phyloP scores from a whole-genome alignment of 2,888 invertebrate species.

The Drosophila sordidula region DNA sequence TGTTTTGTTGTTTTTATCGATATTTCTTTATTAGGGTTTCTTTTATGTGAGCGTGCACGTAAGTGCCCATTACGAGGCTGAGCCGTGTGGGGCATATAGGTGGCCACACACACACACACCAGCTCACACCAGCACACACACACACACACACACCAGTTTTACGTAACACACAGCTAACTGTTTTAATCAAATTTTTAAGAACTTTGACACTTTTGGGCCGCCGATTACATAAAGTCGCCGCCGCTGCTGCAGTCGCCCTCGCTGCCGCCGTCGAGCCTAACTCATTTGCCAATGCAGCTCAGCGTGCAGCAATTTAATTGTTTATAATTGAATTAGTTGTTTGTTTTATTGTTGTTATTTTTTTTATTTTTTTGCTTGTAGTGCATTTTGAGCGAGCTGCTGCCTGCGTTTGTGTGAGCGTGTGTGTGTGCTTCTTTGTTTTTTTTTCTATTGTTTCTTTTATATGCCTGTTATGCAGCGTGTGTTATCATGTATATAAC shows the following conservation, averaged over 20 bases:
- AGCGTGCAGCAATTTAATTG: constrained; percentile 46
- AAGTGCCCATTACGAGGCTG: constrained; percentile 67
- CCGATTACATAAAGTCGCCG: constrained; percentile 59
- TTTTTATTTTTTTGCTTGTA: constrained; percentile 13
- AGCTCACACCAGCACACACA: constrained; percentile 9
- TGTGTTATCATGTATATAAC: constrained; percentile 27
- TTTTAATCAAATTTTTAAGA: constrained; percentile 60
- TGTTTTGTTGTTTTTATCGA: constrained; percentile 73
- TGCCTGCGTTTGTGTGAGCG: constrained; percentile 1
- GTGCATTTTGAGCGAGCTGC: constrained; percentile 18
- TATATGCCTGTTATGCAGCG: constrained; percentile 22
- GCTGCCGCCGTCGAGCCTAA: constrained; percentile 4
- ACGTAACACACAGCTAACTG: constrained; percentile 67
- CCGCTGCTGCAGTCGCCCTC: constrained; percentile 3
- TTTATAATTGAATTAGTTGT: constrained; percentile 67
- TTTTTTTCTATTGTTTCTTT: constrained; percentile 25
- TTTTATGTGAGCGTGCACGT: constrained; percentile 79
- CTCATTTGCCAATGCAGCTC: constrained; percentile 25
- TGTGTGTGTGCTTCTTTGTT: constrained; percentile 23
- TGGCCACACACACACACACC: constrained; percentile 13
- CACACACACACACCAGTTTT: constrained; percentile 50
- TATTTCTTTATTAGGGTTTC: constrained; percentile 80
- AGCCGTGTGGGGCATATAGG: constrained; percentile 14
- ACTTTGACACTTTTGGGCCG: constrained; percentile 44
- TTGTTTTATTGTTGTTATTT: constrained; percentile 28